Percentiles rank a stretch among this genome's conserved stretches.
Evolutionary conservation across 2,888 invertebrate species (phyloP).

Genomic region (Malthinus flaveolus): DNA sequence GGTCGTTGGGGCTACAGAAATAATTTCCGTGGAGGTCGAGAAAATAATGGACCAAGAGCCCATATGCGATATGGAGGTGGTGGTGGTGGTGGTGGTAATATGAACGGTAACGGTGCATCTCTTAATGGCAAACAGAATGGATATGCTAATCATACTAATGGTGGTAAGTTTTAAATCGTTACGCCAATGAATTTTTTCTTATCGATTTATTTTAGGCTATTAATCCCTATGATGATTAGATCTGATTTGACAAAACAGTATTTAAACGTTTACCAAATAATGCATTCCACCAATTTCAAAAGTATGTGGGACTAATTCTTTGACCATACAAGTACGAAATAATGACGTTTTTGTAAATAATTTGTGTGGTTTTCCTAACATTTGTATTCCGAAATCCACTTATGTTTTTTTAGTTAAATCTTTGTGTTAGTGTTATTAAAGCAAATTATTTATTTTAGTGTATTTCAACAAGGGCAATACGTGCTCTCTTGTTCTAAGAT

Average conservation of each 20-base stretch:
- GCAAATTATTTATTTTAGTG: no score
- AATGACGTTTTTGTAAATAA: no score
- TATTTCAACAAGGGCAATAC: no score
- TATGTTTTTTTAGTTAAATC: no score
- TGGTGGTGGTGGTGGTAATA: slow-evolving; percentile 12
- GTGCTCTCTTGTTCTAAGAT: no score
- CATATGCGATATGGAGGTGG: slow-evolving; percentile 39
- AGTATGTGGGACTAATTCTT: no score
- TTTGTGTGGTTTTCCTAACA: no score
- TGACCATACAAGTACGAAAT: no score
- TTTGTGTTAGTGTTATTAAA: no score
- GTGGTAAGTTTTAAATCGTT: background rate
- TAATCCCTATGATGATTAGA: background rate
- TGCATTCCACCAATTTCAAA: no score
- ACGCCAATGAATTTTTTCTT: background rate
- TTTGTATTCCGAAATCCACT: no score
- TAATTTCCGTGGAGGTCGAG: slow-evolving; percentile 49
- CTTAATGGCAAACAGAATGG: slow-evolving; percentile 31
- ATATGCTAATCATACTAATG: slow-evolving; percentile 32
- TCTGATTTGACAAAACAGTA: background rate
- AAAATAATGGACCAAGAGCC: slow-evolving; percentile 44
- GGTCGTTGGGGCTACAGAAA: slow-evolving; percentile 61
- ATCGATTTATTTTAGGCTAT: background rate
- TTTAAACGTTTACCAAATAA: no score
- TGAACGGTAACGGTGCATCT: background rate